phyloP scores from a whole-genome alignment of 2,888 invertebrate species.

The Drosophila subquinaria region DNA sequence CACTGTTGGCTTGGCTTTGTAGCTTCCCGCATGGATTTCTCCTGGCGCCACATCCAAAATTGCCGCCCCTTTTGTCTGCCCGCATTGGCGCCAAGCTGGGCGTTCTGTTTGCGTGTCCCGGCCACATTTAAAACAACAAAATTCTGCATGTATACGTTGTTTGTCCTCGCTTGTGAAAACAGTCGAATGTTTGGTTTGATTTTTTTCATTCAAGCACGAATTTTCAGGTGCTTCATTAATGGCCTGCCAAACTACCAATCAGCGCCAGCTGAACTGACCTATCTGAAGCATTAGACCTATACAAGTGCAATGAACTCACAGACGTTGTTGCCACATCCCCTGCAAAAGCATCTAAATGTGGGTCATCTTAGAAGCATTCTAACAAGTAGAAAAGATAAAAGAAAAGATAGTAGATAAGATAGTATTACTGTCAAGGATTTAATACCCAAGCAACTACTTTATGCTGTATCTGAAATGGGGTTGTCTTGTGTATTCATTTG shows the following conservation, averaged over 20 bases:
- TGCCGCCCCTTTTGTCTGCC: conserved; percentile 46
- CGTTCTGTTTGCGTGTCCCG: conserved; percentile 68
- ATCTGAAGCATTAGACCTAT: conserved; percentile 28
- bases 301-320: conserved; percentile 54
- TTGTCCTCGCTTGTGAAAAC: conserved; percentile 38
- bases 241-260: conserved; percentile 44
- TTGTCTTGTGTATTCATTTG: too few species aligned
- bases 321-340: background rate
- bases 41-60: conserved; percentile 44
- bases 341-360: conserved; percentile 23
- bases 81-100: conserved; percentile 67
- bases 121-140: conserved; percentile 60
- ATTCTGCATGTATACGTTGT: conserved; percentile 33
- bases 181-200: conserved; percentile 13
- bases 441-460: too few species aligned
- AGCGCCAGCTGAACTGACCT: conserved; percentile 55
- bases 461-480: too few species aligned
- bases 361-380: conserved; percentile 17
- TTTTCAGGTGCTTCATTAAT: conserved; percentile 41
- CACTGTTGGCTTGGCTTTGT: conserved; percentile 12
- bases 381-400: too few species aligned
- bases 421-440: too few species aligned
- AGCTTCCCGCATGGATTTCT: conserved; percentile 15
- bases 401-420: too few species aligned
- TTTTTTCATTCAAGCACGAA: conserved; percentile 23